Evolutionary conservation across 2,888 invertebrate genomes (phyloP), one percentile per base, ranked within the genome.

Genomic region (Kuschelorhynchus macadamiae): DNA sequence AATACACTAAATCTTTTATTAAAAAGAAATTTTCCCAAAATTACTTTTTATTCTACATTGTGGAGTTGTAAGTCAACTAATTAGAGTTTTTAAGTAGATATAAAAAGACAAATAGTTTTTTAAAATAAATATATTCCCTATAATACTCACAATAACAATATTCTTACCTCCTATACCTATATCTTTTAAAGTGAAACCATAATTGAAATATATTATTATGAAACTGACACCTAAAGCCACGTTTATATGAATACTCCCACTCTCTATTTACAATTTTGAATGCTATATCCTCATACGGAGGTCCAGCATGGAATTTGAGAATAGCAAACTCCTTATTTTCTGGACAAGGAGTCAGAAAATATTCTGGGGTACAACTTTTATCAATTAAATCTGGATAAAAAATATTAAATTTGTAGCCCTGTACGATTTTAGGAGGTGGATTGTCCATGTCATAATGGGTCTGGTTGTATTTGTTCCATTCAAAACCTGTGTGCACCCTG

Each of bases 391-490:
- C 99, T 0, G 99, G 98, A 86, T 98, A 99, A 86, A 99, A 99
- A 76, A 99, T 99, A 85, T 99, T 99, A 85, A 99, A 99, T 84
- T 99, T 98, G 87, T 99, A 99, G 5, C 99, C 99, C 85, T 99
- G 99, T 0, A 99, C 99, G 80, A 99, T 98, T 87, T 99, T 99
- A 0, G 99, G 99, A 7, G 99, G 99, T 53, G 99, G 99, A 86
- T 99, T 99, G 84, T 99, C 99, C 93, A 98, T 97, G 83, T 99
- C 99, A 85, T 99, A 99, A 86, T 99, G 99, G 1, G 99, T 99
- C 85, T 99, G 99, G 86, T 99, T 99, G 85, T 99, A 99, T 84
- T 99, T 99, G 86, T 99, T 99, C 99, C 99, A 99, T 81, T 99
- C 99, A 85, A 99, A 99, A 12, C 99, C 99, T 0, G 95, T 95